Evolutionary conservation across 2,113 vertebrate species (phyloP).

Genomic region (Laticauda colubrina): DNA sequence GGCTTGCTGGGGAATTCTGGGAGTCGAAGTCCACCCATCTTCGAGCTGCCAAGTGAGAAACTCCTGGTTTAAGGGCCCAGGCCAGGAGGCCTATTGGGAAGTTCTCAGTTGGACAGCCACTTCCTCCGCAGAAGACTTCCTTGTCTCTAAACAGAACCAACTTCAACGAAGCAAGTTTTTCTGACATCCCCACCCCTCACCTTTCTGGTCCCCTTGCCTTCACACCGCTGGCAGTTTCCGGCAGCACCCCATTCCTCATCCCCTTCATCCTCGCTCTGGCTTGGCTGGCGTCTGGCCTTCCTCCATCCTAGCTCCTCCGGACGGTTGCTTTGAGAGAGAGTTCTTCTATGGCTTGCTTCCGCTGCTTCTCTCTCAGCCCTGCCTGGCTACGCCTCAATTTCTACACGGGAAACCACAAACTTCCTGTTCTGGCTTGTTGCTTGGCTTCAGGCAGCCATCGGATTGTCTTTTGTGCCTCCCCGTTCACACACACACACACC

Average conservation of each 20-base stretch:
- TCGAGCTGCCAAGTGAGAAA: background rate
- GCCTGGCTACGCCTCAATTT: slow-evolving; percentile 10
- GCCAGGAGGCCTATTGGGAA: background rate
- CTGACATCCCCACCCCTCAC: background rate
- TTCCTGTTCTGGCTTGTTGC: slow-evolving; percentile 6
- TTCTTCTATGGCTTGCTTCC: background rate
- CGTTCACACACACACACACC: no score
- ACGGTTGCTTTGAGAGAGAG: background rate
- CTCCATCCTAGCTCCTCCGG: background rate
- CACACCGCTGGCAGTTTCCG: background rate
- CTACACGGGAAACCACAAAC: slow-evolving; percentile 31
- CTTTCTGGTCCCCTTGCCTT: background rate
- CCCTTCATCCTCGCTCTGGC: background rate
- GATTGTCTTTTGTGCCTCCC: background rate
- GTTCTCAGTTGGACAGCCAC: no score
- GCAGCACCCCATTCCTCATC: background rate
- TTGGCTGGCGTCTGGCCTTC: background rate
- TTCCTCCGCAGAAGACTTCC: background rate
- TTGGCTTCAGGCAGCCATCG: background rate
- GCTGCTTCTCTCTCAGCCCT: background rate
- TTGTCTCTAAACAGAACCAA: background rate
- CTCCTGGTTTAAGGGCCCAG: background rate
- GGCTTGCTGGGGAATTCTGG: background rate
- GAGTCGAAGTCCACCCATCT: background rate
- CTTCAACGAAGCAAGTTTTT: background rate